Conservation (phyloP, 2,888 invertebrate species). For the Archips xylosteana region DNA sequence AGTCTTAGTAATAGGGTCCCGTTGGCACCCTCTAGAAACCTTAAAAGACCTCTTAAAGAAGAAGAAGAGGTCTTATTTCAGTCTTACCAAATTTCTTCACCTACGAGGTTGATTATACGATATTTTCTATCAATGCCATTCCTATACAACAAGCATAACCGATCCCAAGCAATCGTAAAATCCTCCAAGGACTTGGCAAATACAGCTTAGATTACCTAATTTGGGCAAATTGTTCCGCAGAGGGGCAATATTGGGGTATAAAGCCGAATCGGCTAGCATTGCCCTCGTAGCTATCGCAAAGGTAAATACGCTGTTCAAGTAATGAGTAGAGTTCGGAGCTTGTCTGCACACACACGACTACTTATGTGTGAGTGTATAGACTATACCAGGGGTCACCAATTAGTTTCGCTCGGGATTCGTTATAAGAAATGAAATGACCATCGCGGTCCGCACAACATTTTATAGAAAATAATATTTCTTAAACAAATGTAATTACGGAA, state of each 20-base stretch:
- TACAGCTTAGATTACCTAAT: conserved; percentile 21
- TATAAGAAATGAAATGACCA: no score
- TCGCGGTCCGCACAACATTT: no score
- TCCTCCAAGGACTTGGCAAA: not conserved
- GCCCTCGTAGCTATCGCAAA: conserved; percentile 10
- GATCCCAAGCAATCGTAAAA: conserved; percentile 9
- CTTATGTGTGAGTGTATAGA: not conserved
- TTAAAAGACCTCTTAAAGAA: no score
- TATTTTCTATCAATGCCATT: not conserved
- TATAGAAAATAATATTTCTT: no score
- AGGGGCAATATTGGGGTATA: conserved; percentile 20
- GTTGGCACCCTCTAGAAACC: no score
- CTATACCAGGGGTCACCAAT: no score
- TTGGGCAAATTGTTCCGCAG: conserved; percentile 22
- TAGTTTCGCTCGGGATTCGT: no score
- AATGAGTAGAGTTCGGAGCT: conserved; percentile 15
- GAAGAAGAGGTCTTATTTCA: no score
- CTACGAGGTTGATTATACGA: not conserved
- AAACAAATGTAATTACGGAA: no score
- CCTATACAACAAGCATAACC: not conserved
- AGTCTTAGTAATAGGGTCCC: no score
- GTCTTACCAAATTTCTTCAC: not conserved
- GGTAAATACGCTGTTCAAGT: conserved; percentile 30
- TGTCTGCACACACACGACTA: not conserved
- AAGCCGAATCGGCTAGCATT: conserved; percentile 16